Conservation (phyloP, 2,888 invertebrate species). For the Venustoraphidia nigricollis region DNA sequence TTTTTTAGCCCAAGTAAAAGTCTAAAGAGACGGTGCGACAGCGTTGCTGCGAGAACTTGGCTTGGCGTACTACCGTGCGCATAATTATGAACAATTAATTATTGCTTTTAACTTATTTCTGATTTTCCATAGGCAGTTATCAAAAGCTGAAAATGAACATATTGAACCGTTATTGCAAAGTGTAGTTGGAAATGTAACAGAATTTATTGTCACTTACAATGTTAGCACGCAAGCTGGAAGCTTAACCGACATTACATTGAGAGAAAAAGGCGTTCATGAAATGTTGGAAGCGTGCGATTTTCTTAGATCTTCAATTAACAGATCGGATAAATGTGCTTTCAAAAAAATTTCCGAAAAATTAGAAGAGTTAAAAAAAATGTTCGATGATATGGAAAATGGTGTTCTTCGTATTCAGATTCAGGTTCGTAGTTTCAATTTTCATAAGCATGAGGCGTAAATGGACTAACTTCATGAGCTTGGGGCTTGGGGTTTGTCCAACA, state of each 20-base stretch:
- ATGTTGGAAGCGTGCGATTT: conserved; percentile 8
- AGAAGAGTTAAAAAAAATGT: conserved; percentile 34
- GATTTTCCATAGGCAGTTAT: conserved; percentile 21
- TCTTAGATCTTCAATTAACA: conserved; percentile 15
- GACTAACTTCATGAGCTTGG: too few species aligned
- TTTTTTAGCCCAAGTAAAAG: too few species aligned
- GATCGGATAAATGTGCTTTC: conserved; percentile 18
- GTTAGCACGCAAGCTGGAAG: conserved; percentile 7
- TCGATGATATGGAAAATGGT: conserved; percentile 39
- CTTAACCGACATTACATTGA: conserved; percentile 6
- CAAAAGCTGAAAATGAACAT: conserved; percentile 23
- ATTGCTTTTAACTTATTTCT: too few species aligned
- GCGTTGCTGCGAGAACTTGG: too few species aligned
- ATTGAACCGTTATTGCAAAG: conserved; percentile 35
- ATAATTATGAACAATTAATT: too few species aligned
- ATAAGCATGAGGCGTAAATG: too few species aligned
- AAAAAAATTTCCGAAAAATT: conserved; percentile 11
- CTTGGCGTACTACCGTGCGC: too few species aligned
- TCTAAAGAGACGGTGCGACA: too few species aligned
- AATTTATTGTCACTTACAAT: conserved; percentile 19
- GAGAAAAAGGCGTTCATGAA: conserved; percentile 7
- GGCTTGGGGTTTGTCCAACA: too few species aligned
- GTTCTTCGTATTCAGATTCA: conserved; percentile 41
- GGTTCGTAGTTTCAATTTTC: conserved; percentile 21
- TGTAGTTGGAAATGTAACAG: conserved; percentile 22